A percentile compares a stretch with the other conserved stretches of the same genome.
phyloP scores from a whole-genome alignment of 2,113 vertebrate genomes.

The Leptobrachium leishanense region DNA sequence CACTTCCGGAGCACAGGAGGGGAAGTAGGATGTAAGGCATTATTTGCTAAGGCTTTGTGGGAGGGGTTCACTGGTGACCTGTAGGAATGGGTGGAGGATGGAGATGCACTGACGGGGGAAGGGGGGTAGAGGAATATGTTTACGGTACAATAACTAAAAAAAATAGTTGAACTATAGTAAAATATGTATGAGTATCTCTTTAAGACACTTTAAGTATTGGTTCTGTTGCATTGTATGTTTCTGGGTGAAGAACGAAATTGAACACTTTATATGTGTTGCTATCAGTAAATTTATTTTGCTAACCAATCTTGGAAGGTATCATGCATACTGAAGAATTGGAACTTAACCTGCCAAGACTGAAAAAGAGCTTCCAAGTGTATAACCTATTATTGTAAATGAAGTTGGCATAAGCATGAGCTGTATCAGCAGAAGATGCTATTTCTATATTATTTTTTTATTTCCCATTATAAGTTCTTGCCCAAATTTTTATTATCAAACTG shows the following conservation, averaged over 20 bases:
- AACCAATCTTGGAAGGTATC: neutral
- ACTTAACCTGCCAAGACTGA: neutral
- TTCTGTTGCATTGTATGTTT: slow-evolving; percentile 6
- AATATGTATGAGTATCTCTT: no score
- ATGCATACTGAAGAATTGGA: slow-evolving; percentile 15
- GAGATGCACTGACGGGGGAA: no score
- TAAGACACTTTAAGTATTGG: no score
- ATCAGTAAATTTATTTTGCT: neutral
- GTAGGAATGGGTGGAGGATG: no score
- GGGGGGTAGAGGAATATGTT: no score
- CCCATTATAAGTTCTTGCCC: neutral
- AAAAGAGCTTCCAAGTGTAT: slow-evolving; percentile 13
- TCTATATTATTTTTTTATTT: slow-evolving; percentile 14
- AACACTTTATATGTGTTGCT: neutral
- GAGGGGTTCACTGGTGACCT: no score
- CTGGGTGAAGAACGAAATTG: neutral
- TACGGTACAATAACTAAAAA: no score
- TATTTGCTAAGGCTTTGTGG: no score
- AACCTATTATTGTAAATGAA: slow-evolving; percentile 6
- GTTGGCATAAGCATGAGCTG: slow-evolving; percentile 10
- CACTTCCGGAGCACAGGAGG: no score
- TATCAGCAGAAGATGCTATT: slow-evolving; percentile 17
- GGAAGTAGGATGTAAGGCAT: no score
- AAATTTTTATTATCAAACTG: neutral
- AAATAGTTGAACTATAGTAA: no score